These are phyloP conservation scores for Carettochelys insculpta DNA, from an alignment of 2,113 vertebrate genomes.

Conservation along the genomic window DNA sequence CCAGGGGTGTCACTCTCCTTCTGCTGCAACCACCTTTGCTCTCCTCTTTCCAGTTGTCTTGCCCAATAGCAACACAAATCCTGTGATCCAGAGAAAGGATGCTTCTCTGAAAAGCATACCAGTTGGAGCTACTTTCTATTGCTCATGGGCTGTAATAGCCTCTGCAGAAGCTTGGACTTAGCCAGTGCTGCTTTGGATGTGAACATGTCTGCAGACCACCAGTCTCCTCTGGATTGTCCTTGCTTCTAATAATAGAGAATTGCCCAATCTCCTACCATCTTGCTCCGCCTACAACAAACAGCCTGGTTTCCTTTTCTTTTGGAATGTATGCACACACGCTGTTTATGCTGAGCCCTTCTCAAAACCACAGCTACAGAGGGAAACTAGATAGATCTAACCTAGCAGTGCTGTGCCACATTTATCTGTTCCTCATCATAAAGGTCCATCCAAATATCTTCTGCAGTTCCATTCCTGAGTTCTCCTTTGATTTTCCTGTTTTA, in stretches of 20 bases:
- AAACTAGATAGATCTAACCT: background rate
- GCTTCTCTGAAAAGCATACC: background rate
- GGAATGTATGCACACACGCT: background rate
- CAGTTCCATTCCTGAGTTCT: background rate
- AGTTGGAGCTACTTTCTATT: background rate
- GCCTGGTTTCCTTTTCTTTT: background rate
- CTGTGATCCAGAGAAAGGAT: background rate
- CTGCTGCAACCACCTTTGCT: background rate
- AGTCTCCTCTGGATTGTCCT: background rate
- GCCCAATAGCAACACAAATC: background rate
- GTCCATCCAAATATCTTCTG: background rate
- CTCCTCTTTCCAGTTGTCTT: background rate
- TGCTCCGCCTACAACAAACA: background rate
- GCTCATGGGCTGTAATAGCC: background rate
- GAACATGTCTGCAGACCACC: background rate
- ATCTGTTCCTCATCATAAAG: background rate
- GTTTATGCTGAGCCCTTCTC: rapidly evolving
- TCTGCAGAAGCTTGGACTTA: background rate
- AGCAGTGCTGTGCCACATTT: background rate
- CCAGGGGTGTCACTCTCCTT: background rate
- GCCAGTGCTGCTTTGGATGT: background rate
- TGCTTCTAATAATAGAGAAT: background rate
- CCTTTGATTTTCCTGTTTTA: background rate
- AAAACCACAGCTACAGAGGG: background rate
- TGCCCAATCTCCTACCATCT: background rate